phyloP scores from a whole-genome alignment of 2,113 vertebrate species.

The Lagenorhynchus albirostris region DNA sequence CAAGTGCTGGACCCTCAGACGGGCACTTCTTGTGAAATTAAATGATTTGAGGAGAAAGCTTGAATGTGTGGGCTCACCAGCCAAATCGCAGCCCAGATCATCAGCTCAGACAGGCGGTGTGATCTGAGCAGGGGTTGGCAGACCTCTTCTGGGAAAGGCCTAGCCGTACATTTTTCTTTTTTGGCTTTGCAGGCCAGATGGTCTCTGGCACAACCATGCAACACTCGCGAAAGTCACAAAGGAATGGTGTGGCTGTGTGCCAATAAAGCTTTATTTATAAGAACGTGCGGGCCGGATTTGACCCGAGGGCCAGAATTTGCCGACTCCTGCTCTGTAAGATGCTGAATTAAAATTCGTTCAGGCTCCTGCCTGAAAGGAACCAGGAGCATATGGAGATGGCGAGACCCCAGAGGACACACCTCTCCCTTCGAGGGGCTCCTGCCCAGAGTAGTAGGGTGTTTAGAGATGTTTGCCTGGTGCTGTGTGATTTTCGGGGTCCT shows the following conservation, averaged over 20 bases:
- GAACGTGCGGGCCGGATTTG: not conserved
- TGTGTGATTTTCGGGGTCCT: rapidly evolving
- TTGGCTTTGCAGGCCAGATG: too few relatives aligned
- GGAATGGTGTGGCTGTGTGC: rapidly evolving
- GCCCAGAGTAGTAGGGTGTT: not conserved
- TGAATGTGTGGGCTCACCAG: not conserved
- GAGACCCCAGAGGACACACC: not conserved
- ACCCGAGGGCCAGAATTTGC: not conserved
- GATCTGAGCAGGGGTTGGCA: not conserved
- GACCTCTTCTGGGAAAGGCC: not conserved
- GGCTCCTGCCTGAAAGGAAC: not conserved
- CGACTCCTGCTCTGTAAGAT: rapidly evolving
- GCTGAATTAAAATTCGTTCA: not conserved
- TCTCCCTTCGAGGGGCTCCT: not conserved
- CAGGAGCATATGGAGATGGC: not conserved
- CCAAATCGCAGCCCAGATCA: not conserved
- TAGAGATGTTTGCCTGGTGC: not conserved
- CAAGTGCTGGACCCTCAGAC: not conserved
- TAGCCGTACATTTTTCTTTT: not conserved
- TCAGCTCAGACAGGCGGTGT: rapidly evolving
- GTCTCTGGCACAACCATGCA: not conserved
- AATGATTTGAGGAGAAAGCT: not conserved
- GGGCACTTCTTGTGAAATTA: not conserved
- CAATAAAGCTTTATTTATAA: not conserved
- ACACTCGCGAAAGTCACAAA: not conserved